These are phyloP conservation scores for Cancer borealis DNA, from an alignment of 2,888 invertebrate genomes.

Conservation along the genomic window DNA sequence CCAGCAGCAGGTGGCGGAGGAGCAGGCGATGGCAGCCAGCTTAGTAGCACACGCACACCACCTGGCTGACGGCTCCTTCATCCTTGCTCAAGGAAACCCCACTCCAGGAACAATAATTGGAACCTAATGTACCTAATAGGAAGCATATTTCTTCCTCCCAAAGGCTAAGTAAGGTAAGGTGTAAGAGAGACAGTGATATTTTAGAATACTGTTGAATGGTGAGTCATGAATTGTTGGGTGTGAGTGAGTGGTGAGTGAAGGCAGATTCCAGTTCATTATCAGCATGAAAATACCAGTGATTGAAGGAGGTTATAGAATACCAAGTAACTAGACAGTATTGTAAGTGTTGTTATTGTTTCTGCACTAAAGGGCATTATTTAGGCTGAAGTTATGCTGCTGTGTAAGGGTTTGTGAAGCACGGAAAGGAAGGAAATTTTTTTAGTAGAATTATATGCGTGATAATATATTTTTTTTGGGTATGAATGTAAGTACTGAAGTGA, in stretches of 20 bases:
- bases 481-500: neutral
- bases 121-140: neutral
- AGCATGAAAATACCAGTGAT: neutral
- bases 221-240: neutral
- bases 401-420: neutral
- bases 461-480: neutral
- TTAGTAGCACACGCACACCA: slow-evolving; percentile 73
- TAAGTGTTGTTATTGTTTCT: neutral
- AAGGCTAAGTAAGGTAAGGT: neutral
- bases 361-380: neutral
- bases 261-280: neutral
- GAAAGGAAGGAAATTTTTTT: neutral
- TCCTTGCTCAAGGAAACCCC: slow-evolving; percentile 66
- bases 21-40: slow-evolving; percentile 74
- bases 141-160: neutral
- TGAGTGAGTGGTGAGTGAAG: neutral
- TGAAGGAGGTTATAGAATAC: neutral
- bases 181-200: neutral
- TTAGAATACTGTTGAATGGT: neutral
- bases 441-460: neutral
- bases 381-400: neutral
- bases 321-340: neutral
- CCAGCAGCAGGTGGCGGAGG: slow-evolving; percentile 69
- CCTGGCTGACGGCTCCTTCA: slow-evolving; percentile 72
- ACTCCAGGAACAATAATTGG: slow-evolving; percentile 59